Conservation (phyloP, 2,797 vertebrate genomes). For the Moxostoma hubbsi region DNA sequence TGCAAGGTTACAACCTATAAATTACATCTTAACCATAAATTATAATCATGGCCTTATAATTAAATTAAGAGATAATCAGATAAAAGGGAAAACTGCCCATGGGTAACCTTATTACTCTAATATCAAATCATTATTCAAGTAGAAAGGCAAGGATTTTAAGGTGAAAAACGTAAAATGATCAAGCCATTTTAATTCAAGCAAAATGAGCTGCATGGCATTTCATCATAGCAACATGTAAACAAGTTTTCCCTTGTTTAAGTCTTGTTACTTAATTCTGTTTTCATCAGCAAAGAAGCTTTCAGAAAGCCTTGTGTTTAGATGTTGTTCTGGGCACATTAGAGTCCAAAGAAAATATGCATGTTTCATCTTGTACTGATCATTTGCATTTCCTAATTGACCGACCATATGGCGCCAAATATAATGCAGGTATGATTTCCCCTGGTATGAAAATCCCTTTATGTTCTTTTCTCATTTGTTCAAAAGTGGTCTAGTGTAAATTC, state of each 20-base stretch:
- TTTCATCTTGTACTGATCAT: conserved; percentile 49
- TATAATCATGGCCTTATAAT: background rate
- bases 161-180: background rate
- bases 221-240: background rate
- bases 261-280: background rate
- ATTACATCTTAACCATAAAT: background rate
- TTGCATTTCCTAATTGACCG: conserved; percentile 57
- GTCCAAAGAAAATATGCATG: conserved; percentile 38
- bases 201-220: background rate
- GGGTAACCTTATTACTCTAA: conserved; percentile 9
- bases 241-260: conserved; percentile 7
- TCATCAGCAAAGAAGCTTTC: background rate
- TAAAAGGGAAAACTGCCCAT: background rate
- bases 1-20: background rate
- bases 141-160: conserved; percentile 2
- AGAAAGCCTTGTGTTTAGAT: conserved; percentile 35
- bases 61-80: background rate
- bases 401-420: conserved; percentile 56
- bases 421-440: conserved; percentile 36
- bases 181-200: background rate
- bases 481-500: conserved; percentile 1
- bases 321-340: conserved; percentile 6
- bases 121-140: background rate
- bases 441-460: conserved; percentile 26
- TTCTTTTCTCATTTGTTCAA: background rate